Base-by-base conservation (phyloP, 2,797 vertebrate species). In the Acridotheres tristis region DNA sequence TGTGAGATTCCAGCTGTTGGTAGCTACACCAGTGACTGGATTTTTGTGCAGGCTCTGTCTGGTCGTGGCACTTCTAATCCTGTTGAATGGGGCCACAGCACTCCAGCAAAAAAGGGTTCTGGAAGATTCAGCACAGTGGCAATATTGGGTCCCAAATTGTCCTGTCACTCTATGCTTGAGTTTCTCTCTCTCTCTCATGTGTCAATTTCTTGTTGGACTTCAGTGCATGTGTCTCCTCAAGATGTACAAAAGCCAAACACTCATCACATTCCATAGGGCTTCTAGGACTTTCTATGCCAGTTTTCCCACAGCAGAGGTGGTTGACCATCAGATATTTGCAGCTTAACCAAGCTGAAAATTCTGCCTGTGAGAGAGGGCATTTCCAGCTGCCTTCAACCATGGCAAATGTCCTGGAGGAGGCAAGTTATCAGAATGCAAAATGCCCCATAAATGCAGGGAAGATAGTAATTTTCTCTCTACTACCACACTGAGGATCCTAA, bases 401-500 rank as follows among this genome's bases (percentile, higher is more conserved):
- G 34, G 54, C 38, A 80, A 86, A 71, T n/a, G 13, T 91, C 80
- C 88, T 75, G 32, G 57, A 96, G 66, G 42, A 91, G 25, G 43
- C 22, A 84, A 93, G 40, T 50, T 91, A 89, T 47, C 54, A 67
- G 76, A 91, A 91, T 88, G 73, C 68, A 92, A 92, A 93, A 89
- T 50, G 14, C 16, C 76, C 51, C 10, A 17, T 88, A 93, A 92
- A 88, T 38, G 23, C 5, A 0, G 16, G 11, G 26, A 89, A 86
- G 48, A 45, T 43, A 50, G 20, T 72, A 57, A 83, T 88, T 91
- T 78, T 73, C 72, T 83, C 38, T 93, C 51, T 76, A 67, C 59
- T 71, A 66, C 59, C 66, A 90, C 18, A 38, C 26, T 55, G 66
- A 93, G 63, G 40, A 96, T 55, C 55, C 45, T 92, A 88, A 91